A percentile compares a stretch with the other conserved stretches of the same genome.
These are phyloP conservation scores for Tetrax tetrax DNA, from an alignment of 2,113 vertebrate genomes.

Conservation along the genomic window DNA sequence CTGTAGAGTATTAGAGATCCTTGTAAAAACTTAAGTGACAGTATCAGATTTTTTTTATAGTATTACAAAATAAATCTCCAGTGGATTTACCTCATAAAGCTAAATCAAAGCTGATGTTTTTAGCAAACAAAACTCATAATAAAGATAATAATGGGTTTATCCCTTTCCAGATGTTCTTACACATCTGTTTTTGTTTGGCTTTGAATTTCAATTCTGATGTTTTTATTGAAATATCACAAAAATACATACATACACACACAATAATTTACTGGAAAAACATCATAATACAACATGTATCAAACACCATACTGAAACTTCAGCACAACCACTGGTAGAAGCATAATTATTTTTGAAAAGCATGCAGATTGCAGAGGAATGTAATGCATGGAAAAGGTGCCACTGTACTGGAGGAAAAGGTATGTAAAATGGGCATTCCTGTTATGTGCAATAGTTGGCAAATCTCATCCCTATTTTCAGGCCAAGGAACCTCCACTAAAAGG, in stretches of 20 bases:
- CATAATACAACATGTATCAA: neutral
- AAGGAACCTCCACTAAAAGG: neutral
- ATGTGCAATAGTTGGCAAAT: neutral
- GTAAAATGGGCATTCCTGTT: neutral
- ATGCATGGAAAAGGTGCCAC: neutral
- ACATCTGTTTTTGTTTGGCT: neutral
- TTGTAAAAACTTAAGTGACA: neutral
- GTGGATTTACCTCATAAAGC: neutral
- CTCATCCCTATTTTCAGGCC: neutral
- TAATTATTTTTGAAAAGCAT: neutral
- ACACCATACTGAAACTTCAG: neutral
- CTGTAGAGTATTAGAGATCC: neutral
- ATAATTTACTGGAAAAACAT: neutral
- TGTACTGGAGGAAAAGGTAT: neutral
- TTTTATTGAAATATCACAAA: conserved; percentile 4
- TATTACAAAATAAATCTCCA: conserved; percentile 8
- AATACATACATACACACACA: neutral
- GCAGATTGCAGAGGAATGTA: neutral
- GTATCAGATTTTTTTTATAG: neutral
- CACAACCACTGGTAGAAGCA: neutral
- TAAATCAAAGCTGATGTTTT: conserved; percentile 21
- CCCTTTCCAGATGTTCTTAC: neutral
- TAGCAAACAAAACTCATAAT: neutral
- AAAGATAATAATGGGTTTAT: neutral
- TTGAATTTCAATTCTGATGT: neutral